Evolutionary conservation across 2,888 invertebrate species (phyloP), one percentile per base, ranked within the genome.

Genomic region (Aspidiotus rigidus): DNA sequence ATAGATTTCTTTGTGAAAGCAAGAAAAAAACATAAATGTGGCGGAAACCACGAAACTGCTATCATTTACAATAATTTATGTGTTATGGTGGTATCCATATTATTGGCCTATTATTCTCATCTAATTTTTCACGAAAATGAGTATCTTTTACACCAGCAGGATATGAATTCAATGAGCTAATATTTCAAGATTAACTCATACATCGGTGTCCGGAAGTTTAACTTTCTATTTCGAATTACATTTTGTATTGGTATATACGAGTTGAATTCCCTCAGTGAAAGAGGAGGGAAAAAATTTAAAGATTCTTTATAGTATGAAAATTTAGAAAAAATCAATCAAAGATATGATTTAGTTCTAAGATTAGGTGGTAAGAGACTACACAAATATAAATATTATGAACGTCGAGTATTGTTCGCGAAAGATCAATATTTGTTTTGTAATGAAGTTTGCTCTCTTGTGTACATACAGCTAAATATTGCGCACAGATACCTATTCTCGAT

Each of bases 131-230:
- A 5, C 28, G 5, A 28, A 28, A 28, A 28, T 28, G 1, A 28
- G 28, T 28, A 28, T 28, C 28, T 59, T 59, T 39, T 59, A 59
- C 39, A 7, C 59, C 59, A 39, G 7, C 59, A 59, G 6, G 59
- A 59, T n/a, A n/a, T 39, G 59, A 28, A 59, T 59, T 59, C 5
- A 59, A 59, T 39, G 59, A 7, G 59, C 59, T 28, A 59, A 59
- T 59, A 59, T 59, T 59, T 59, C 39, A 59, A 59, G 59, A 59
- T 59, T 28, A 59, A 39, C 39, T 28, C 5, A 28, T 28, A 5
- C 28, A 28, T 28, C 28, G 2, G 28, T 28, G 5, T 1, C 28
- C 28, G 28, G 28, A 28, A 28, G 28, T 28, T 28, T 28, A 5
- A 5, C 28, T 28, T 28, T 28, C 28, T 28, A 28, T 17, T 59